Base-by-base conservation (phyloP, 2,113 vertebrate genomes). In the Bucco capensis region DNA sequence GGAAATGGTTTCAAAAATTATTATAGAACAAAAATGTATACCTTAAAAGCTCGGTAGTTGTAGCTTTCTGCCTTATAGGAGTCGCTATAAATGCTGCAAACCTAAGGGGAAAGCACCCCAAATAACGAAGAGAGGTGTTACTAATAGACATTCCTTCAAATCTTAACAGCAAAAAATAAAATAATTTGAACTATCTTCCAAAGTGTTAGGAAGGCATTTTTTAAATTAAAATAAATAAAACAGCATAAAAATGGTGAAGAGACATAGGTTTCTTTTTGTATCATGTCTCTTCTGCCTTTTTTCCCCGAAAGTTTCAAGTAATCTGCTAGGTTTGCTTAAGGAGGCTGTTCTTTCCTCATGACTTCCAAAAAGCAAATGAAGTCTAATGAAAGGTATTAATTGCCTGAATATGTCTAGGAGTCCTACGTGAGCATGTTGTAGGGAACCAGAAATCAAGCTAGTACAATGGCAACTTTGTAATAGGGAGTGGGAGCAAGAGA, bases 401-500 rank as follows among this genome's bases (percentile, higher is more conserved):
- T 80, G 70, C 60, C 79, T 70, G 53, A 27, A 56, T 50, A 31
- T 75, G 72, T 60, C 40, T 50, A 70, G 44, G 57, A 74, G 35
- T 91, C 77, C 75, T 91, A 44, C 37, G 1, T 50, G 57, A 73
- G 83, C 53, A 5, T 35, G 50, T 60, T 85, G 51, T 71, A 74
- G 88, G 85, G 76, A 74, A 84, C 84, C 54, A 92, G 94, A 89
- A 88, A 61, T 70, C 56, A 70, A 84, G 81, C 58, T 74, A 57
- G 53, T 61, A 31, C 37, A 61, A 79, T 23, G 33, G 74, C 53
- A 81, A 64, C 90, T 80, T 86, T 44, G 42, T 47, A 49, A 8
- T 9, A 53, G 84, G 47, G 54, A 87, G 37, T 93, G 67, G 72
- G 81, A 95, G 86, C 82, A 86, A 96, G 96, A 93, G 88, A 94